Evolutionary conservation across 2,113 vertebrate species (phyloP).

Genomic region (Callopanchax toddi): DNA sequence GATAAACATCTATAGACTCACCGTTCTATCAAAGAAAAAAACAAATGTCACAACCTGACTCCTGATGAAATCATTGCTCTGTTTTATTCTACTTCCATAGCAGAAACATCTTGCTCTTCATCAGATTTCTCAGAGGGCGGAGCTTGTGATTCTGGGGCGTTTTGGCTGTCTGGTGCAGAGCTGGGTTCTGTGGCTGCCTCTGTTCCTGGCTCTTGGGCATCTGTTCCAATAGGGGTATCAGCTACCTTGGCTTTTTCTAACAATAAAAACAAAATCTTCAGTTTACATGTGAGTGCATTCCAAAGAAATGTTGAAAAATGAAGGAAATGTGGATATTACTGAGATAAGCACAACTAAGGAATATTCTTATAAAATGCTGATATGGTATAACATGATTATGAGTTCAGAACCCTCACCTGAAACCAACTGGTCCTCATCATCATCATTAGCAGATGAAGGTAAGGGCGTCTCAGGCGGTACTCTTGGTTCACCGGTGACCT

Average conservation of each 20-base stretch:
- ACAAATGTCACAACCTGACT: conserved; percentile 18
- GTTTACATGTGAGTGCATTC: conserved; percentile 1
- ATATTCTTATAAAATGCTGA: background rate
- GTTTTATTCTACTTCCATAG: conserved; percentile 86
- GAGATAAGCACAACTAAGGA: background rate
- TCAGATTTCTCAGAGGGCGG: conserved; percentile 66
- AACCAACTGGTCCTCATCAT: conserved; percentile 58
- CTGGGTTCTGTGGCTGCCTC: conserved; percentile 37
- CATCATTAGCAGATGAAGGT: conserved; percentile 55
- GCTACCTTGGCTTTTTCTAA: conserved; percentile 52
- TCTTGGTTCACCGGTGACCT: conserved; percentile 83
- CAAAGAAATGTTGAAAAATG: too few relatives aligned
- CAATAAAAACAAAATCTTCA: conserved; percentile 7
- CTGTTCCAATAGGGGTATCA: conserved; percentile 43
- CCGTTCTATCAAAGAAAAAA: conserved; percentile 27
- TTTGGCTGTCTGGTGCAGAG: conserved; percentile 65
- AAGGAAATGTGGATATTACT: background rate
- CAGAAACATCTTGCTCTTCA: conserved; percentile 83
- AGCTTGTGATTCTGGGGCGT: conserved; percentile 62
- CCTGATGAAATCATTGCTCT: conserved; percentile 14
- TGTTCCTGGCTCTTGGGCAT: conserved; percentile 36
- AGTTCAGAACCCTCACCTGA: conserved; percentile 54
- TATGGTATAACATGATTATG: too few relatives aligned
- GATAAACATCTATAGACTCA: conserved; percentile 31
- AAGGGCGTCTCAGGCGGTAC: conserved; percentile 52